These are phyloP conservation scores for Neosilurus mollespiculum DNA, from an alignment of 2,797 vertebrate genomes.

Conservation along the genomic window DNA sequence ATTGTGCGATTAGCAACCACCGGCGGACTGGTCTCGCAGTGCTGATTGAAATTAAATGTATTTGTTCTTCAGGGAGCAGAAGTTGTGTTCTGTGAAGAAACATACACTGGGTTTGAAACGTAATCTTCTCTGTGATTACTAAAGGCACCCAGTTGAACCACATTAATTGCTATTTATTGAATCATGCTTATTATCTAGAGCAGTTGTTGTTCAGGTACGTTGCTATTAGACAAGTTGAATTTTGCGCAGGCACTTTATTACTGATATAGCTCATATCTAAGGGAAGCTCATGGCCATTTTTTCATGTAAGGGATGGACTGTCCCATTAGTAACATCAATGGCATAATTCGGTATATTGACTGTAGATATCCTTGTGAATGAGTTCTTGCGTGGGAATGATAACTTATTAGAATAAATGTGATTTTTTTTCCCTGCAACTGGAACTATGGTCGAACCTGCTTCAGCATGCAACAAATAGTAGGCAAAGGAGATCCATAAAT, in stretches of 20 bases:
- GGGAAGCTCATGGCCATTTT: not conserved
- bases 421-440: not conserved
- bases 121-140: constrained; percentile 23
- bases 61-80: constrained; percentile 46
- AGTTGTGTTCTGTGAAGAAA: constrained; percentile 37
- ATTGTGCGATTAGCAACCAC: constrained; percentile 64
- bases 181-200: not conserved
- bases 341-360: not conserved
- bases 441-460: not conserved
- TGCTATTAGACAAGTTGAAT: not conserved
- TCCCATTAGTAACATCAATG: not conserved
- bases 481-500: too few species aligned
- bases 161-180: not conserved
- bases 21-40: constrained; percentile 49
- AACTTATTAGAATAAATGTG: not conserved
- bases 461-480: not conserved
- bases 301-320: not conserved
- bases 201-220: not conserved
- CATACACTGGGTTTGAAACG: constrained; percentile 29
- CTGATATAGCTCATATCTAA: too few species aligned
- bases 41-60: constrained; percentile 48
- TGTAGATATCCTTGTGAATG: not conserved
- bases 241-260: not conserved
- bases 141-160: not conserved
- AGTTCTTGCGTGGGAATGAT: not conserved